Evolutionary conservation across 2,888 invertebrate genomes (phyloP), one percentile per base, ranked within the genome.

Genomic region (Empis stercorea): DNA sequence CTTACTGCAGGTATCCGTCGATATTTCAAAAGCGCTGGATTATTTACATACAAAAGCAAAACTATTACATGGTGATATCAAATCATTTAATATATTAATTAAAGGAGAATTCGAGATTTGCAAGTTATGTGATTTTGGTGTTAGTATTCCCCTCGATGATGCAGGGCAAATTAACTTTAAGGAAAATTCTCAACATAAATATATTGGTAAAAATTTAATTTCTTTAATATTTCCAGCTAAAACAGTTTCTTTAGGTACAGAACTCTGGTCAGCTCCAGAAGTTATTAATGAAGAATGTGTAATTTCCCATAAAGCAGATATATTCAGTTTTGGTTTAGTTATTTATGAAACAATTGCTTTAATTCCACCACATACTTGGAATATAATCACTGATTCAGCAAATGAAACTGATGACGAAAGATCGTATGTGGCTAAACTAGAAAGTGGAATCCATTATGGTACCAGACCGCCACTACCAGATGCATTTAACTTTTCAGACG

Each of bases 71-170:
- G 86, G 87, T 27, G 91, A 91, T 63, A 71, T 91, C 36, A 89
- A 91, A 67, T 88, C 88, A 1, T 83, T 78, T 60, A 91, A 91
- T 61, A 71, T 91, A 38, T 72, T 91, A 1, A 73, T 89, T 1
- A 84, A 87, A 53, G 82, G 79, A 11, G 76, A 86, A 60, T 87
- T 85, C 62, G 74, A 75, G 27, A 72, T 75, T 2, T 82, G 87
- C 54, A 88, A 91, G 64, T 66, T 88, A 15, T 87, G 89, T 57
- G 88, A 89, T 67, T 89, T 89, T 63, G 88, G 88, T 4, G 86
- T 87, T n/a, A 79, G 81, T 20, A 57, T 87, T 50, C 81, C 82
- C 0, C 63, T 88, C 2, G 78, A 79, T 41, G 71, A 78, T 50
- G 73, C 79, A 56, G 82, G 82, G 0, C 65, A 71, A 3, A 60